These are phyloP conservation scores for Bovichtus diacanthus DNA, from an alignment of 2,797 vertebrate species.

Conservation along the genomic window DNA sequence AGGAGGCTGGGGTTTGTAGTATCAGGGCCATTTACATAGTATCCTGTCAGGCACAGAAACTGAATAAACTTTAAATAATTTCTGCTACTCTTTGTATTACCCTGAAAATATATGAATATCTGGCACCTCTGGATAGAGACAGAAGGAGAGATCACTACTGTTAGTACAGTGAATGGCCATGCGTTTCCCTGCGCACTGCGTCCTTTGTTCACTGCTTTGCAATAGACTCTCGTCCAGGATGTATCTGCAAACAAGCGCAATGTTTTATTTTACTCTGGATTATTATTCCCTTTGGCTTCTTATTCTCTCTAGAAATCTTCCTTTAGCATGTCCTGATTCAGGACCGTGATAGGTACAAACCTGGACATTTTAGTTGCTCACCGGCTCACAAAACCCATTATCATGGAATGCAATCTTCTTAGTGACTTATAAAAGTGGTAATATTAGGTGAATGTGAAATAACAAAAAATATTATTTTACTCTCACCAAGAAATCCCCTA, in stretches of 20 bases:
- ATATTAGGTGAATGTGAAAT: neutral
- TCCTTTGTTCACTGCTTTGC: constrained; percentile 21
- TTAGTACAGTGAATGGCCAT: constrained; percentile 55
- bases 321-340: constrained; percentile 13
- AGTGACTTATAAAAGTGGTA: neutral
- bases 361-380: constrained; percentile 1
- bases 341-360: neutral
- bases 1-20: constrained; percentile 21
- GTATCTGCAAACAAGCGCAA: constrained; percentile 28
- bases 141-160: constrained; percentile 39
- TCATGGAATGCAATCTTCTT: neutral
- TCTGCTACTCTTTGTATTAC: constrained; percentile 28
- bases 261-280: constrained; percentile 13
- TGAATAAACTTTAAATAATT: constrained; percentile 32
- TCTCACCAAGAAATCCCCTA: neutral
- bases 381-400: neutral
- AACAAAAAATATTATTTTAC: neutral
- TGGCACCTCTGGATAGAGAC: constrained; percentile 48
- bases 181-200: constrained; percentile 44
- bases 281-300: constrained; percentile 63
- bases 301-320: constrained; percentile 24
- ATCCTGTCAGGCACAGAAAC: constrained; percentile 23
- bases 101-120: constrained; percentile 48
- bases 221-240: constrained; percentile 26
- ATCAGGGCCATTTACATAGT: constrained; percentile 4